Conservation (phyloP, 2,797 vertebrate species). For the Uromys caudimaculatus region DNA sequence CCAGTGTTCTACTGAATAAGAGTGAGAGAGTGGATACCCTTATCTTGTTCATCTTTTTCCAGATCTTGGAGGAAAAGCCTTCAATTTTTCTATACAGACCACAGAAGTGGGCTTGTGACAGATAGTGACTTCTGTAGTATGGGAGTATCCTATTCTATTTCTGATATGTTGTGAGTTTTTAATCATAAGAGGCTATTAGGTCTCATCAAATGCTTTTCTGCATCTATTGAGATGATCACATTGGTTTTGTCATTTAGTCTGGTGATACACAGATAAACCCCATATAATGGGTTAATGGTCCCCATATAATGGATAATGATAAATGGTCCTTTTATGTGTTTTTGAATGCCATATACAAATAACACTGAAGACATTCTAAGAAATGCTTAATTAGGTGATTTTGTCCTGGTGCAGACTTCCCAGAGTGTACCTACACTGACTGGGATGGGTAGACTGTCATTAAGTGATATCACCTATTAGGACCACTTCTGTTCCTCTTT, state of each 20-base stretch:
- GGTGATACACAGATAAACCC: background rate
- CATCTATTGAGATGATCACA: background rate
- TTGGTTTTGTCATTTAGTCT: background rate
- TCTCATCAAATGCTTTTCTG: background rate
- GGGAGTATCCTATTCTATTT: background rate
- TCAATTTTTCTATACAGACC: background rate
- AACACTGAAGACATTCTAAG: background rate
- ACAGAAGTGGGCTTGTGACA: background rate
- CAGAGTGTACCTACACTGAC: background rate
- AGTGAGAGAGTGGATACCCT: background rate
- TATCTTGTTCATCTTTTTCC: background rate
- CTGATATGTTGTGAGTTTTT: background rate
- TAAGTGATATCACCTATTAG: background rate
- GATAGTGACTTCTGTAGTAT: background rate
- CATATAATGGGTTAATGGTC: too few species aligned
- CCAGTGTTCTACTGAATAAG: background rate
- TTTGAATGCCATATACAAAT: background rate
- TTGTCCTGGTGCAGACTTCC: background rate
- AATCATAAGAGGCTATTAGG: background rate
- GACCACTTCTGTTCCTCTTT: background rate
- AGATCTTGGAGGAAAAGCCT: background rate
- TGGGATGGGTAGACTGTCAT: background rate
- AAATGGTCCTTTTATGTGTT: background rate
- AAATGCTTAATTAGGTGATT: background rate
- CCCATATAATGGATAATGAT: too few species aligned